phyloP scores from a whole-genome alignment of 2,797 vertebrate genomes.

The Momotus momota region DNA sequence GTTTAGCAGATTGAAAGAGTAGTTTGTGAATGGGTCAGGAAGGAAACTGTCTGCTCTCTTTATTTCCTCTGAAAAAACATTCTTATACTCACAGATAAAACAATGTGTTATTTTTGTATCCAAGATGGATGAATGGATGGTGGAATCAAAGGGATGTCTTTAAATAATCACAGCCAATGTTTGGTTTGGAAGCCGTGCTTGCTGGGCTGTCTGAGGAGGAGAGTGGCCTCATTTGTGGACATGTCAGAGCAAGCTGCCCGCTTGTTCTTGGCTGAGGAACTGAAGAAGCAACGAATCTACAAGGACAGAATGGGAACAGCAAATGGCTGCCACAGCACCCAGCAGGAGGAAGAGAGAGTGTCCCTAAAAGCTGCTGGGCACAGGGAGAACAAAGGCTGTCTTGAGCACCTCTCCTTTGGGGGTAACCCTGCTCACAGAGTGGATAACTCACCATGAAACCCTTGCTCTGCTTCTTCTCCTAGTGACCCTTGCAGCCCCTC shows the following conservation, averaged over 20 bases:
- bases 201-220: background rate
- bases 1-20: slow-evolving; percentile 70
- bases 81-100: slow-evolving; percentile 81
- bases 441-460: background rate
- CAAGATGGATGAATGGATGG: slow-evolving; percentile 70
- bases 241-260: background rate
- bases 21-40: slow-evolving; percentile 86
- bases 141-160: slow-evolving; percentile 57
- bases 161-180: slow-evolving; percentile 71
- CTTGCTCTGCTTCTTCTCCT: background rate
- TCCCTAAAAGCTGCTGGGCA: background rate
- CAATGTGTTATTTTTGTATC: slow-evolving; percentile 83
- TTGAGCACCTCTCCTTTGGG: background rate
- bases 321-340: background rate
- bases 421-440: fast-evolving
- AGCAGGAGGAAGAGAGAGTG: background rate
- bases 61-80: slow-evolving; percentile 88
- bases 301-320: background rate
- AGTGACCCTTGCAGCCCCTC: fast-evolving
- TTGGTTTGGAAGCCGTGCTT: slow-evolving; percentile 67
- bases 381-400: background rate
- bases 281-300: background rate
- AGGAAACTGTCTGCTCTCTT: slow-evolving; percentile 93
- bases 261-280: background rate
- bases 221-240: background rate